Percentiles rank a stretch among this genome's conserved stretches.
Evolutionary conservation across 2,888 invertebrate species (phyloP).

Genomic region (Brachypterus glaber): DNA sequence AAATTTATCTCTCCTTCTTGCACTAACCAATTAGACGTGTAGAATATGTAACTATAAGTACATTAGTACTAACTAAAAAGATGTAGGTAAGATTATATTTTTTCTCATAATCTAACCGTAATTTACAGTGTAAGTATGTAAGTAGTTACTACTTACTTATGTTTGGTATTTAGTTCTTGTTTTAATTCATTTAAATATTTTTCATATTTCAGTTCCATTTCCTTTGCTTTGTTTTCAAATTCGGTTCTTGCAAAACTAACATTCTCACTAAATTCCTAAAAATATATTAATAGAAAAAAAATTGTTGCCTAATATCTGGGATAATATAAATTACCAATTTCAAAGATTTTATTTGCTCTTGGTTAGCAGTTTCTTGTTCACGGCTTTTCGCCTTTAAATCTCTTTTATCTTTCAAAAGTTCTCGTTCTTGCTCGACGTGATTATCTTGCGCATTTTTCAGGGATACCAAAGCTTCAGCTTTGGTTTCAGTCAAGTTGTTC

Average conservation of each 20-base stretch:
- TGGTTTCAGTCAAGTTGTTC: slow-evolving; percentile 70
- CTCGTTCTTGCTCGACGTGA: slow-evolving; percentile 64
- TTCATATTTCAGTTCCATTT: slow-evolving; percentile 62
- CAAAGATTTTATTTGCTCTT: slow-evolving; percentile 62
- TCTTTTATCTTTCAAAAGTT: slow-evolving; percentile 66
- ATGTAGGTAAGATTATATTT: not conserved
- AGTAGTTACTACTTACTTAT: slow-evolving; percentile 35
- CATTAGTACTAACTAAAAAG: too few species aligned
- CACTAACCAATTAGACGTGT: too few species aligned
- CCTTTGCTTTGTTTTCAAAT: slow-evolving; percentile 58
- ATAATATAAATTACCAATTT: slow-evolving; percentile 47
- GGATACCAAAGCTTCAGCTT: slow-evolving; percentile 74
- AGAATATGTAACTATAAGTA: too few species aligned
- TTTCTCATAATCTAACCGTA: not conserved
- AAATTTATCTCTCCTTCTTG: too few species aligned
- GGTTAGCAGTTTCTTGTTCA: slow-evolving; percentile 60
- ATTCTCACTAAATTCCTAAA: slow-evolving; percentile 40
- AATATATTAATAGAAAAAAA: slow-evolving; percentile 6
- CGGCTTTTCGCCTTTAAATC: slow-evolving; percentile 54
- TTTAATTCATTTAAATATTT: slow-evolving; percentile 64
- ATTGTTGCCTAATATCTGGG: not conserved
- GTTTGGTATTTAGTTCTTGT: slow-evolving; percentile 60
- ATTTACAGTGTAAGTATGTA: too few species aligned
- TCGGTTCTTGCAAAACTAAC: slow-evolving; percentile 50
- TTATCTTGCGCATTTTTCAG: slow-evolving; percentile 78